Evolutionary conservation across 1,140 invertebrate genomes (phyloP).

Genomic region (Hycleus cichorii): DNA sequence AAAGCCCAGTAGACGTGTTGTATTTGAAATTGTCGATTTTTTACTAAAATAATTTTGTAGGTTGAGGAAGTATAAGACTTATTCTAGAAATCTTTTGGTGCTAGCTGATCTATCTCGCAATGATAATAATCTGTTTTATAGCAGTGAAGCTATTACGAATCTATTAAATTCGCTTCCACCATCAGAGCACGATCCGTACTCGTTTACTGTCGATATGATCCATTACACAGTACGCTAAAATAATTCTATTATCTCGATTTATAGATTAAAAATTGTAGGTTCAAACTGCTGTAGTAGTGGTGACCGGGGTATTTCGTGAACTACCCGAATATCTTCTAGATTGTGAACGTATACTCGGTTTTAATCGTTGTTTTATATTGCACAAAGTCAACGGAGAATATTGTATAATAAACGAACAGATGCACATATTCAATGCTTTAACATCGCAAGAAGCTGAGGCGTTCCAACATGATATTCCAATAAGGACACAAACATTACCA

Average conservation of each 20-base stretch:
- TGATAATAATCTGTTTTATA: slow-evolving; percentile 37
- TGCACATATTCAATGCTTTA: slow-evolving; percentile 67
- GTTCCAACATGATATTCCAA: slow-evolving; percentile 23
- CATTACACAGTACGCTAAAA: slow-evolving; percentile 57
- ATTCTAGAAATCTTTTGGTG: slow-evolving; percentile 31
- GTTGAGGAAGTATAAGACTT: slow-evolving; percentile 27
- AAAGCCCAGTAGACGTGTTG: slow-evolving; percentile 24
- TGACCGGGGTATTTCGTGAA: slow-evolving; percentile 74
- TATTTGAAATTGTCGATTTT: not conserved
- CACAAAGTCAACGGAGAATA: slow-evolving; percentile 58
- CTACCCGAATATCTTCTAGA: slow-evolving; percentile 23
- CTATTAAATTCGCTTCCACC: slow-evolving; percentile 66
- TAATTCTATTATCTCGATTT: not conserved
- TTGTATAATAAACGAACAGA: slow-evolving; percentile 77
- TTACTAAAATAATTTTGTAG: slow-evolving; percentile 22
- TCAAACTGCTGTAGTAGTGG: slow-evolving; percentile 57
- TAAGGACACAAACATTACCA: slow-evolving; percentile 2
- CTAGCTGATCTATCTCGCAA: slow-evolving; percentile 33
- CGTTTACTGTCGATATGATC: slow-evolving; percentile 73
- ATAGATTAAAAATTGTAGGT: slow-evolving; percentile 43
- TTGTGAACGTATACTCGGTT: slow-evolving; percentile 46
- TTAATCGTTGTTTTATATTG: slow-evolving; percentile 66
- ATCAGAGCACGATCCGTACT: slow-evolving; percentile 71
- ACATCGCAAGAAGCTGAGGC: slow-evolving; percentile 49
- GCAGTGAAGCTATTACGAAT: slow-evolving; percentile 63